Evolutionary conservation across 2,797 vertebrate species (phyloP).

Genomic region (Antennarius maculatus): DNA sequence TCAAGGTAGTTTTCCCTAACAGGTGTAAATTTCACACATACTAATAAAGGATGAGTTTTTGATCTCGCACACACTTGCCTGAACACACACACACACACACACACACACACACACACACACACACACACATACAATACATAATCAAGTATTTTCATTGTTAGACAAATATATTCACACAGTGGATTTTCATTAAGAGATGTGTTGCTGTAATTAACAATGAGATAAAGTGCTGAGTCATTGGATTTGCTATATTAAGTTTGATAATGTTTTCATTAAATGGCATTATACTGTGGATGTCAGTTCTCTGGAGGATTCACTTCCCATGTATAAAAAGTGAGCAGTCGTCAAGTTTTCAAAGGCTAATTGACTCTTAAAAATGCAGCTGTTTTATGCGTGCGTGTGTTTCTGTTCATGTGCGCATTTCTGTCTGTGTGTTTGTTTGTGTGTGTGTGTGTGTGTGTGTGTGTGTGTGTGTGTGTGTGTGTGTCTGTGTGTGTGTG

Average conservation of each 20-base stretch:
- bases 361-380: slow-evolving; percentile 70
- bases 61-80: not conserved
- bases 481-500: not conserved
- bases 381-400: slow-evolving; percentile 47
- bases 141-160: slow-evolving; percentile 39
- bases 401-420: slow-evolving; percentile 12
- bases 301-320: slow-evolving; percentile 57
- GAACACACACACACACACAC: not conserved
- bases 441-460: not conserved
- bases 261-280: slow-evolving; percentile 75
- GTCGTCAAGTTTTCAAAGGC: slow-evolving; percentile 71
- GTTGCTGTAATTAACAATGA: slow-evolving; percentile 66
- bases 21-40: slow-evolving; percentile 59
- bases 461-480: not conserved
- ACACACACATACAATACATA: slow-evolving; percentile 16
- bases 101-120: slow-evolving; percentile 14
- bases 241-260: slow-evolving; percentile 68
- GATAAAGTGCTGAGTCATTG: slow-evolving; percentile 66
- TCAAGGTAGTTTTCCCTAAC: slow-evolving; percentile 45
- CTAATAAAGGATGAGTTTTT: slow-evolving; percentile 49
- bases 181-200: slow-evolving; percentile 66
- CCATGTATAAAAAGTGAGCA: slow-evolving; percentile 63
- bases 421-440: not conserved
- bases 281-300: slow-evolving; percentile 63
- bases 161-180: slow-evolving; percentile 17